Base-by-base conservation (phyloP, 2,888 invertebrate genomes). In the Adineta ricciae region DNA sequence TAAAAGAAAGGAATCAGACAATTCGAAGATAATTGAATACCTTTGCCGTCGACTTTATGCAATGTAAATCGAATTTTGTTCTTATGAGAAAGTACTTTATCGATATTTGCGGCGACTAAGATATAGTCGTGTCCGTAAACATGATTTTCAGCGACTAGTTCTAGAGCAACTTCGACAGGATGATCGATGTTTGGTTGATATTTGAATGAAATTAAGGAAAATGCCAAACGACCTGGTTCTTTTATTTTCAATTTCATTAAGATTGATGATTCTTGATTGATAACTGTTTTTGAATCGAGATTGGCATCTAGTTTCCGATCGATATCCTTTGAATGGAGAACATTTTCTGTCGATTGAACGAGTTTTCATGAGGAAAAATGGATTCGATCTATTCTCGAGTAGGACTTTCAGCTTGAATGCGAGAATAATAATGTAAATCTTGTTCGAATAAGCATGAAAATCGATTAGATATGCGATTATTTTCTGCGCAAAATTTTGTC, bases 51-150 rank as follows among this genome's bases (percentile, higher is more conserved):
- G 2, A 78, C n/a, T 41, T 78, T 78, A 41, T 78, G 41, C n/a
- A 78, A n/a, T 41, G 78, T n/a, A 78, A 78, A 78, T 41, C 78
- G 21, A 24, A 41, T 78, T 78, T 78, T 78, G 8, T n/a, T n/a
- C 41, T 41, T 78, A 41, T 78, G n/a, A n/a, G 41, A n/a, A 38
- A 78, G 41, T 11, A 41, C 41, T 41, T 78, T 78, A 41, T 78
- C 78, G 41, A 78, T 78, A 41, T 78, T 78, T 41, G 78, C 78
- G 24, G 78, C 78, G 11, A 78, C 41, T n/a, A 78, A 41, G 24
- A 78, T 78, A 41, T 78, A 78, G 41, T 78, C 78, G n/a, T 78
- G 78, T 78, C 78, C 78, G 41, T 78, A 78, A 16, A 78, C 41
- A 41, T 78, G 78, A 41, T 78, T 38, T 78, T 78, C 78, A 78